These are phyloP conservation scores for Acleris laterana DNA, from an alignment of 2,888 invertebrate species.

Conservation along the genomic window DNA sequence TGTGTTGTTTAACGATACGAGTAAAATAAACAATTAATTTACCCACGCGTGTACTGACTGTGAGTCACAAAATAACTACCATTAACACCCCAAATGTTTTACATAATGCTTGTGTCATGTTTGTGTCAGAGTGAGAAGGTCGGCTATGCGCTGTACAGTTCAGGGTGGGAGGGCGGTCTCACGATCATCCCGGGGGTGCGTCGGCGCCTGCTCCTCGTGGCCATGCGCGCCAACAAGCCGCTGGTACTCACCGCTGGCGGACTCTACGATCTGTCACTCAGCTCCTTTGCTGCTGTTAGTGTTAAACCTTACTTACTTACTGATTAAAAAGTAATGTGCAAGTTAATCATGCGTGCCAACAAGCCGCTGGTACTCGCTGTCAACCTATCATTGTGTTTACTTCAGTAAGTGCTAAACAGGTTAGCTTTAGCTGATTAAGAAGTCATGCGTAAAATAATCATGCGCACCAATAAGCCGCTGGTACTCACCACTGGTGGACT, in stretches of 20 bases:
- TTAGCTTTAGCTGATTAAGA: no score
- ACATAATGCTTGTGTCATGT: not conserved
- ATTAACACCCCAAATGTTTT: not conserved
- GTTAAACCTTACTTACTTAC: no score
- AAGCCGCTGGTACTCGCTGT: constrained; percentile 42
- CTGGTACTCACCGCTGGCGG: constrained; percentile 70
- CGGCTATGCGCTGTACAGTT: constrained; percentile 64
- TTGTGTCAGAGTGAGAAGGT: constrained; percentile 60
- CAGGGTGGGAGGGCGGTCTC: constrained; percentile 70
- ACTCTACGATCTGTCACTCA: constrained; percentile 67
- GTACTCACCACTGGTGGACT: no score
- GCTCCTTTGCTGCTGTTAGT: constrained; percentile 65
- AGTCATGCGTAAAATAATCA: no score
- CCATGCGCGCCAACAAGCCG: constrained; percentile 60
- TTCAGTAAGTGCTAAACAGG: no score
- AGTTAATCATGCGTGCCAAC: no score
- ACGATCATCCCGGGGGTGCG: constrained; percentile 57
- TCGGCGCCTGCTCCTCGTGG: constrained; percentile 58
- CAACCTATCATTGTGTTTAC: no score
- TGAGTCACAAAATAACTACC: not conserved
- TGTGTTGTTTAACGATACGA: not conserved
- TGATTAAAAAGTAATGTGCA: no score
- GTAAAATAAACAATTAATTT: no score
- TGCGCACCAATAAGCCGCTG: no score
- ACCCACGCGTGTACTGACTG: no score